Percentiles rank a stretch among this genome's conserved stretches.
These are phyloP conservation scores for Urocyon cinereoargenteus DNA, from an alignment of 2,797 vertebrate genomes.

Conservation along the genomic window DNA sequence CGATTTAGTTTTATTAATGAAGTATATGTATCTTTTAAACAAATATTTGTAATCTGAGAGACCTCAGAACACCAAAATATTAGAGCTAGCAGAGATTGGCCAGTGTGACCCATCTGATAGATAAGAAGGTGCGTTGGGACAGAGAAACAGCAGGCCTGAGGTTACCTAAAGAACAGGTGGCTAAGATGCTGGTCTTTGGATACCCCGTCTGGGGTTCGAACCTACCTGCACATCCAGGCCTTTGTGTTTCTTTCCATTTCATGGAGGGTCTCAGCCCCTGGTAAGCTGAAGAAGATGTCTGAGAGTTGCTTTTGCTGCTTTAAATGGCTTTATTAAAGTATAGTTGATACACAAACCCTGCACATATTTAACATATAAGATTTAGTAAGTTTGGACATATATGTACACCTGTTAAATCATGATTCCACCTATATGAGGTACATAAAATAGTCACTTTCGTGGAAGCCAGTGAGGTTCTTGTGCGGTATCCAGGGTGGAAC, in stretches of 20 bases:
- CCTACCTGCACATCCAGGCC: not conserved
- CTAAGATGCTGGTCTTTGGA: not conserved
- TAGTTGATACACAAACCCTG: not conserved
- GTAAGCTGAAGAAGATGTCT: not conserved
- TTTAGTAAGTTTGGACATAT: not conserved
- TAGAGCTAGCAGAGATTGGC: not conserved
- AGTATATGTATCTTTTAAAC: not conserved
- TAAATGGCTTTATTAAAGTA: not conserved
- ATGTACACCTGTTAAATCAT: not conserved
- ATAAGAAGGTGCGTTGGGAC: not conserved
- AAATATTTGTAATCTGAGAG: not conserved
- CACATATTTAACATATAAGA: not conserved
- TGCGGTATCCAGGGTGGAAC: no score
- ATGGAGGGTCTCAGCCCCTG: not conserved
- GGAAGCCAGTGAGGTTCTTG: not conserved
- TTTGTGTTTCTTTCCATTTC: not conserved
- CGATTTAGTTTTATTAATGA: constrained; percentile 15
- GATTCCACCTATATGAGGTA: not conserved
- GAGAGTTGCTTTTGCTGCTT: not conserved
- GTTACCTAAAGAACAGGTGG: not conserved
- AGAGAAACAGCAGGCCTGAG: not conserved
- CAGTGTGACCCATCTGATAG: not conserved
- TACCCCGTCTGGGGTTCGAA: not conserved
- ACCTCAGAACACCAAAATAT: not conserved
- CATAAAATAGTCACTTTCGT: not conserved